A percentile compares a stretch with the other conserved stretches of the same genome.
Conservation (phyloP, 2,888 invertebrate genomes). For the Aquatica leii region DNA sequence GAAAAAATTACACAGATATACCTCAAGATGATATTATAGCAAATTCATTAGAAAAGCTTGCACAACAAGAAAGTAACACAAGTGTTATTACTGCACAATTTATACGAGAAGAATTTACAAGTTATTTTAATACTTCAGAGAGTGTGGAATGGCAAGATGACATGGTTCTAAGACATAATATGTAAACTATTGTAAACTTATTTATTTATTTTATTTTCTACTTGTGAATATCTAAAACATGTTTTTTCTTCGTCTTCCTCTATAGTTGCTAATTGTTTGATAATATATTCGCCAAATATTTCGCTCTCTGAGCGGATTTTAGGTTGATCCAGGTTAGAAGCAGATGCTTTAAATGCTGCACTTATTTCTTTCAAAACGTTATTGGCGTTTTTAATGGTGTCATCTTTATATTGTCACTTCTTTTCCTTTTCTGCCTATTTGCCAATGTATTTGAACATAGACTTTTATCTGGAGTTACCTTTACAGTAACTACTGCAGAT, state of each 20-base stretch:
- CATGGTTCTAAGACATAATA: too few species aligned
- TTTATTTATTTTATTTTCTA: background rate
- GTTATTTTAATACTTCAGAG: background rate
- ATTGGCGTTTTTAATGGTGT: too few species aligned
- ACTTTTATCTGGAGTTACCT: too few species aligned
- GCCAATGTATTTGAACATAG: too few species aligned
- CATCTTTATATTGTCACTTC: too few species aligned
- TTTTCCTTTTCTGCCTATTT: too few species aligned
- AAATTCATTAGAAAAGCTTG: background rate
- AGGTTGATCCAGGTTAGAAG: too few species aligned
- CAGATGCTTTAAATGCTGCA: too few species aligned
- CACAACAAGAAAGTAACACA: background rate
- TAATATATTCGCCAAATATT: slow-evolving; percentile 1
- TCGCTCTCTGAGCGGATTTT: too few species aligned
- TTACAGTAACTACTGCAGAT: too few species aligned
- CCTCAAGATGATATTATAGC: background rate
- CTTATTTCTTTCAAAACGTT: too few species aligned
- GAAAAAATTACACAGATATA: background rate
- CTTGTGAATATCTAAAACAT: background rate
- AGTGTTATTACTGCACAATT: background rate
- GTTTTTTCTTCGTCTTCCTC: background rate
- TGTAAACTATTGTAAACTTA: background rate
- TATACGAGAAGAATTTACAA: slow-evolving; percentile 2
- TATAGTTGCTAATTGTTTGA: background rate
- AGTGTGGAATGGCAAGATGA: background rate